Conservation (phyloP, 2,113 vertebrate genomes). For the Paedocypris sp. region DNA sequence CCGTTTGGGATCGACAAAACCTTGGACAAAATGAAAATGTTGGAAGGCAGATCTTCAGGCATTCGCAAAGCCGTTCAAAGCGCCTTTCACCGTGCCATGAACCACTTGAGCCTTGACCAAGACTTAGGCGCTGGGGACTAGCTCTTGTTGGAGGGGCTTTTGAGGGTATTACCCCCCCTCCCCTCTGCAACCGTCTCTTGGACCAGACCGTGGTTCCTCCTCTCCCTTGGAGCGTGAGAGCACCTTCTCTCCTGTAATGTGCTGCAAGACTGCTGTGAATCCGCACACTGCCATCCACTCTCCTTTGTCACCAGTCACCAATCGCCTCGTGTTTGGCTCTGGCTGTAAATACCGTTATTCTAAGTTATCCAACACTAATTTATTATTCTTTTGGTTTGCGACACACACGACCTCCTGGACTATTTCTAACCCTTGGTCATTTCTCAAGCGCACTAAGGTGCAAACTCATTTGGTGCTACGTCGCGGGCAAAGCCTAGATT, state of each 20-base stretch:
- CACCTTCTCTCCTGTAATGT: constrained; percentile 60
- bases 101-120: constrained; percentile 70
- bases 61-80: constrained; percentile 79
- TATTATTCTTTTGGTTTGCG: constrained; percentile 53
- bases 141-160: constrained; percentile 27
- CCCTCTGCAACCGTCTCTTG: constrained; percentile 5
- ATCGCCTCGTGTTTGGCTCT: constrained; percentile 42
- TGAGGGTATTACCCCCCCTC: no score
- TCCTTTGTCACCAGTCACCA: constrained; percentile 26
- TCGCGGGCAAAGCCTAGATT: constrained; percentile 36
- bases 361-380: constrained; percentile 63
- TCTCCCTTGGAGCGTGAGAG: constrained; percentile 63
- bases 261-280: constrained; percentile 61
- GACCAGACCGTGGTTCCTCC: background rate
- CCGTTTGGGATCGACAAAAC: constrained; percentile 78
- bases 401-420: constrained; percentile 39
- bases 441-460: constrained; percentile 45
- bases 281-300: constrained; percentile 52
- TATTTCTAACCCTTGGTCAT: constrained; percentile 46
- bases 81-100: constrained; percentile 80
- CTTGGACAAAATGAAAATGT: constrained; percentile 83
- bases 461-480: constrained; percentile 60
- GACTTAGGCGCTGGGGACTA: constrained; percentile 70
- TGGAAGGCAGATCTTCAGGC: constrained; percentile 77
- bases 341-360: constrained; percentile 50